A percentile compares a stretch with the other conserved stretches of the same genome.
Evolutionary conservation across 1,140 invertebrate genomes (phyloP).

Genomic region (Latrodectus geometricus): DNA sequence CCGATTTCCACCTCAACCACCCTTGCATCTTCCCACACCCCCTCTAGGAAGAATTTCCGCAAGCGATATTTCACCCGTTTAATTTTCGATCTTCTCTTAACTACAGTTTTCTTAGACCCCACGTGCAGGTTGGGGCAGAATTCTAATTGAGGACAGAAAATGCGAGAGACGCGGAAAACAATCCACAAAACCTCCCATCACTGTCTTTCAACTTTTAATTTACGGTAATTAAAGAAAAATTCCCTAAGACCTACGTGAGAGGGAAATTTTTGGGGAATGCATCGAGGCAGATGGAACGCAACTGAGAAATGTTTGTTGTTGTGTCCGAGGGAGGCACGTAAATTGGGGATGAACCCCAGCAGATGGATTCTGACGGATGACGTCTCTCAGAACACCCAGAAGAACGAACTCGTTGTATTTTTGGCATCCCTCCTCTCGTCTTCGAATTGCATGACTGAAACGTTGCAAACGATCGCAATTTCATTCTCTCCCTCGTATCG

Average conservation of each 20-base stretch:
- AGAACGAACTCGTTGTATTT: too few relatives aligned
- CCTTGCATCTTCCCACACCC: background rate
- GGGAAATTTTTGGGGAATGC: background rate
- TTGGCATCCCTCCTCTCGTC: too few relatives aligned
- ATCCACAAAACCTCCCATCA: background rate
- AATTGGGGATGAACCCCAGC: background rate
- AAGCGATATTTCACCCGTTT: conserved; percentile 9
- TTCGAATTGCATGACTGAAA: background rate
- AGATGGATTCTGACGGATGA: background rate
- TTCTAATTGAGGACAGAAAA: background rate
- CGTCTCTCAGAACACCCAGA: too few relatives aligned
- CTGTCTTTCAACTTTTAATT: conserved; percentile 3
- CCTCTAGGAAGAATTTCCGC: background rate
- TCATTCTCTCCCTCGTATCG: background rate
- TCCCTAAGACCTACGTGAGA: too few relatives aligned
- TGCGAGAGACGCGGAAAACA: background rate
- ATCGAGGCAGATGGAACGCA: background rate
- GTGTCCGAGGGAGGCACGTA: background rate
- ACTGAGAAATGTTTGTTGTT: background rate
- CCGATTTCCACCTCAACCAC: background rate
- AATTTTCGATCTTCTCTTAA: background rate
- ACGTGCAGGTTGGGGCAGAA: background rate
- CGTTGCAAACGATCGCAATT: background rate
- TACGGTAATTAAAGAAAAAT: conserved; percentile 25
- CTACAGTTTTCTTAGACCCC: background rate